A percentile compares a stretch with the other conserved stretches of the same genome.
Conservation (phyloP, 2,888 invertebrate genomes). For the Nemoura dubitans region DNA sequence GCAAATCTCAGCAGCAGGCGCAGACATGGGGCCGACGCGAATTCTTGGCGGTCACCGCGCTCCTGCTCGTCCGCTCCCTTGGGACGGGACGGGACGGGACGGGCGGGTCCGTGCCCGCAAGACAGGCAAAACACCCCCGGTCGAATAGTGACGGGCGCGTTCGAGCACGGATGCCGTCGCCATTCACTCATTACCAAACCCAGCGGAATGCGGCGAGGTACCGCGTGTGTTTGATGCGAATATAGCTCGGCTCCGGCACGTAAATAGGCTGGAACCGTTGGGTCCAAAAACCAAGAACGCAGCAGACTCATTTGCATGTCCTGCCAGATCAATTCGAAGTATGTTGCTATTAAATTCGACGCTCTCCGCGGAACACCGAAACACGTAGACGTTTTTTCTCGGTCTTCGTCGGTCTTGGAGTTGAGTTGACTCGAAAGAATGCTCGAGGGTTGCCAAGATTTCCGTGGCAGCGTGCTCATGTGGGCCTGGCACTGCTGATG, state of each 20-base stretch:
- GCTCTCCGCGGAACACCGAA: background rate
- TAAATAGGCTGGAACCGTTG: background rate
- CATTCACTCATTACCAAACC: background rate
- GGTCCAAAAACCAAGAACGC: background rate
- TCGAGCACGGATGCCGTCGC: background rate
- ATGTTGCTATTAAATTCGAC: constrained; percentile 31
- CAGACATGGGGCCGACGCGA: background rate
- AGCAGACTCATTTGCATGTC: background rate
- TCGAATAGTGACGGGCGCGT: background rate
- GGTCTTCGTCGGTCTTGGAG: background rate
- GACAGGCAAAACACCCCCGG: background rate
- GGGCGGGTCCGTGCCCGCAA: background rate
- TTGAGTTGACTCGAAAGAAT: background rate
- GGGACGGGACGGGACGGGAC: background rate
- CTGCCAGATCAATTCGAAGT: constrained; percentile 37
- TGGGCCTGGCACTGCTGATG: background rate
- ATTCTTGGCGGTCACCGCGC: constrained; percentile 2
- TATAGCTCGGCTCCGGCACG: background rate
- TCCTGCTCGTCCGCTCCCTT: background rate
- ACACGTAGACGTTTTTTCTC: background rate
- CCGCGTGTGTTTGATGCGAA: background rate
- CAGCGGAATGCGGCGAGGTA: background rate
- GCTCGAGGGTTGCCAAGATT: constrained; percentile 10
- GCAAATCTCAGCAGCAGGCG: background rate
- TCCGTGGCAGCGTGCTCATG: background rate